These are phyloP conservation scores for Eupithecia abbreviata DNA, from an alignment of 2,888 invertebrate species.

Conservation along the genomic window DNA sequence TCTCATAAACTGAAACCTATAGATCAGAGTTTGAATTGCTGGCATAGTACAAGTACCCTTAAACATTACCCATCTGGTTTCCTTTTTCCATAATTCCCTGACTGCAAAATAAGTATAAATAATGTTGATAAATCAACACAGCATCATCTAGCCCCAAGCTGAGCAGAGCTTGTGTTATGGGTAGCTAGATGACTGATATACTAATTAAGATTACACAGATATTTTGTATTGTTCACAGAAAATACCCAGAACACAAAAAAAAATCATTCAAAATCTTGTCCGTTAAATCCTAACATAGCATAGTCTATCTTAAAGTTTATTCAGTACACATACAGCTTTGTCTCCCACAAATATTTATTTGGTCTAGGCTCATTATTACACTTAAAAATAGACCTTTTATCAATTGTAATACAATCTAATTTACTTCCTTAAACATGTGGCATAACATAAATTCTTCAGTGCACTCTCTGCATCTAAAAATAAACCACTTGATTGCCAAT, in stretches of 20 bases:
- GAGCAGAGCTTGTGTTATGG: too few species aligned
- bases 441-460: conserved; percentile 1
- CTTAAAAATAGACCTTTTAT: background rate
- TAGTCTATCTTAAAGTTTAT: background rate
- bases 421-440: background rate
- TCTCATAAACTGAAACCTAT: too few species aligned
- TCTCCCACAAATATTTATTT: background rate
- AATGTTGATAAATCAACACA: too few species aligned
- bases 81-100: too few species aligned
- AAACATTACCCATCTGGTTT: too few species aligned
- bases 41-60: too few species aligned
- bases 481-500: conserved; percentile 27
- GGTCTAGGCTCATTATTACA: background rate
- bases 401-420: background rate
- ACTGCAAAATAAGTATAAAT: too few species aligned
- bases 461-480: conserved; percentile 13
- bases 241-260: background rate
- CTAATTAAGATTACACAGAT: too few species aligned
- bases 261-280: background rate
- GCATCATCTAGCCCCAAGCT: too few species aligned
- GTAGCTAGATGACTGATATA: too few species aligned
- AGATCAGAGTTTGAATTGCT: too few species aligned
- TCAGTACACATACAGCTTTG: background rate
- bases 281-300: background rate
- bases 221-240: background rate